Conservation (phyloP, 2,113 vertebrate species). For the human (Homo sapiens) region DNA sequence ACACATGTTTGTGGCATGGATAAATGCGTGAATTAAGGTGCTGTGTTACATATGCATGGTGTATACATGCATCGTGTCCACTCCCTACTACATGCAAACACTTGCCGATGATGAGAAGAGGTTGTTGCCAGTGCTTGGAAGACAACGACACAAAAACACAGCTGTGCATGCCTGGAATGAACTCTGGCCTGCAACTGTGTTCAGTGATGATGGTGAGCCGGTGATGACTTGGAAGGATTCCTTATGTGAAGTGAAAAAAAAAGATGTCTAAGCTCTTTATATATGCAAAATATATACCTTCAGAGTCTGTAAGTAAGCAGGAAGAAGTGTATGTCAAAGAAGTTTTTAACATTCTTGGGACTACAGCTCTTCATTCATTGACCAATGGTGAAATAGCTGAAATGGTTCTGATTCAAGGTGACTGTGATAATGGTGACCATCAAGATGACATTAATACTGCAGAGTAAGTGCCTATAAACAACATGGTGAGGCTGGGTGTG, state of each 20-base stretch:
- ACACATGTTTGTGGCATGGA: neutral
- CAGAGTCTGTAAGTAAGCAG: neutral
- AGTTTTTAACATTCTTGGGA: neutral
- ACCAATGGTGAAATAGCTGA: neutral
- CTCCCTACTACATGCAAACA: neutral
- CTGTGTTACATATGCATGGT: accelerated
- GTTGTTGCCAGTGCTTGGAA: neutral
- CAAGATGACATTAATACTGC: neutral
- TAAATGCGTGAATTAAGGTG: neutral
- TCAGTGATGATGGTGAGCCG: neutral
- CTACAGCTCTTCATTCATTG: neutral
- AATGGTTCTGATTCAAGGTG: neutral
- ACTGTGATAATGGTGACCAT: neutral
- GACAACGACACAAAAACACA: neutral
- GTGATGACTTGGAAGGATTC: neutral
- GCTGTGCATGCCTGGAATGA: neutral
- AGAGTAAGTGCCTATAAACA: neutral
- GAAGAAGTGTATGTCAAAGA: neutral
- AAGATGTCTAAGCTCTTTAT: neutral
- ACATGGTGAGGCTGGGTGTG: neutral
- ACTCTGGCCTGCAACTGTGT: neutral
- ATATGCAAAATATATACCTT: neutral
- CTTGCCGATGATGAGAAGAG: neutral
- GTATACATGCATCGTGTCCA: neutral
- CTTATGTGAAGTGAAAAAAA: neutral